Conservation (phyloP, 2,888 invertebrate genomes). For the Xylophagus ater region DNA sequence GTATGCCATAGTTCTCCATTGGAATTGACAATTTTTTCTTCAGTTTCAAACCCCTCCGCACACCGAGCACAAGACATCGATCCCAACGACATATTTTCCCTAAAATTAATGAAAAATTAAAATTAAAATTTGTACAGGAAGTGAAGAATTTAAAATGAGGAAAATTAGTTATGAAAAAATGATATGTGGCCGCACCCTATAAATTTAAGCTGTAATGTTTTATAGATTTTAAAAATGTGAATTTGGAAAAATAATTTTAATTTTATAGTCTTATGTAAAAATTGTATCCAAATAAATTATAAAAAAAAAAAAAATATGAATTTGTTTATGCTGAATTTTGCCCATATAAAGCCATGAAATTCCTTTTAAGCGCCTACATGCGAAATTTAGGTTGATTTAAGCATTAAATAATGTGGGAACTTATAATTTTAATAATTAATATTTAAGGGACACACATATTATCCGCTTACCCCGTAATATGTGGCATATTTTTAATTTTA, state of each 20-base stretch:
- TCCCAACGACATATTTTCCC: slow-evolving; percentile 66
- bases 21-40: slow-evolving; percentile 98
- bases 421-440: background rate
- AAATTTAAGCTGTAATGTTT: background rate
- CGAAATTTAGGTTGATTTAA: background rate
- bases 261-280: background rate
- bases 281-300: background rate
- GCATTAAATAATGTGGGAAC: background rate
- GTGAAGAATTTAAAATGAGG: no score
- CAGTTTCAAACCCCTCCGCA: slow-evolving; percentile 88
- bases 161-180: background rate
- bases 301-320: background rate
- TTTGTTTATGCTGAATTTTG: slow-evolving; percentile 1
- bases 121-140: no score
- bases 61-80: slow-evolving; percentile 93
- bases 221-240: background rate
- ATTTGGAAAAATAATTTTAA: background rate
- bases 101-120: no score
- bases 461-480: slow-evolving; percentile 17
- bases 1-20: slow-evolving; percentile 98
- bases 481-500: slow-evolving; percentile 17
- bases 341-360: slow-evolving; percentile 2
- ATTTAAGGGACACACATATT: background rate
- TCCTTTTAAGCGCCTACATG: background rate
- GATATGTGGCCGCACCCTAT: background rate